Conservation (phyloP, 2,113 vertebrate genomes). For the Tapirus terrestris region DNA sequence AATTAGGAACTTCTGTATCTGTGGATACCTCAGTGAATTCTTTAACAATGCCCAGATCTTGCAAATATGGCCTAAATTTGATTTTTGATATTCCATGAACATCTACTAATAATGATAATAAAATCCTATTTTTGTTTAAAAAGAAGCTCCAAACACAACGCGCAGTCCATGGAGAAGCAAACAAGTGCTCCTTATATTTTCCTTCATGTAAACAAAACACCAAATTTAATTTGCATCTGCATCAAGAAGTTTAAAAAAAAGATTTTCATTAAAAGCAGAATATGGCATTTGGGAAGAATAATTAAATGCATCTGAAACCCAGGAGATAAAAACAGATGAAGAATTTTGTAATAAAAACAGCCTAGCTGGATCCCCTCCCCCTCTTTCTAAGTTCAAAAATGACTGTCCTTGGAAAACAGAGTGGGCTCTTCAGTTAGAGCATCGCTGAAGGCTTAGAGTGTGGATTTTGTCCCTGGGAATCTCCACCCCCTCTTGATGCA, state of each 20-base stretch:
- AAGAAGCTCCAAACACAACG: not conserved
- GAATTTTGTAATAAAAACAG: conserved; percentile 66
- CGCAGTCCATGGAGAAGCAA: not conserved
- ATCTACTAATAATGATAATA: conserved; percentile 54
- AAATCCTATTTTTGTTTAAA: conserved; percentile 61
- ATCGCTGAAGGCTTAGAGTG: not conserved
- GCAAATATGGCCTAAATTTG: conserved; percentile 12
- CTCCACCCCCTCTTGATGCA: not conserved
- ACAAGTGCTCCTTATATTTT: not conserved
- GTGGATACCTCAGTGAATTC: not conserved
- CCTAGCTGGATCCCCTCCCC: not conserved
- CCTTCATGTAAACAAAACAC: conserved; percentile 45
- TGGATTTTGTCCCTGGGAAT: not conserved
- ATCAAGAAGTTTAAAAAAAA: not conserved
- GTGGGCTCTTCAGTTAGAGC: not conserved
- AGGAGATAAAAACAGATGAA: conserved; percentile 71
- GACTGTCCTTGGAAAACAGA: conserved; percentile 2
- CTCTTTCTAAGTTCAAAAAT: conserved; percentile 43
- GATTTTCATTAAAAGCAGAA: conserved; percentile 70
- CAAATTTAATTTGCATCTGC: conserved; percentile 64
- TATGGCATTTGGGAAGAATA: conserved; percentile 50
- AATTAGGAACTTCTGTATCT: not conserved
- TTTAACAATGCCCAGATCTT: conserved; percentile 29
- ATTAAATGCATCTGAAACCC: conserved; percentile 66
- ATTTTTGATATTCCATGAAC: not conserved